These are phyloP conservation scores for Phytoseiulus persimilis DNA, from an alignment of 2,888 invertebrate genomes.

Conservation along the genomic window DNA sequence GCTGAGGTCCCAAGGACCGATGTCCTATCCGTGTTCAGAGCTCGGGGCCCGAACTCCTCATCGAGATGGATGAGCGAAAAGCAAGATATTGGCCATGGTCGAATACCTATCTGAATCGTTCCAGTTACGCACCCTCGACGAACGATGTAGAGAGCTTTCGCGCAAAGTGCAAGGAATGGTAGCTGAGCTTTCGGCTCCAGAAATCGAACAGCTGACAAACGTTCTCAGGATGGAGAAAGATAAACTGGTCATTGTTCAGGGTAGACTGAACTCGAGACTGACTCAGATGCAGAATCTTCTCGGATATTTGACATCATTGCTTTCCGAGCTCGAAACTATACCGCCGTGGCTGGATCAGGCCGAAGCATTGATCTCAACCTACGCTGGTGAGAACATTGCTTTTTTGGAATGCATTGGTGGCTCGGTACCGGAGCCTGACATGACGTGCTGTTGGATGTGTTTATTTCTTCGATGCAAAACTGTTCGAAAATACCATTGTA, in stretches of 20 bases:
- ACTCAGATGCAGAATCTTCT: slow-evolving; percentile 37
- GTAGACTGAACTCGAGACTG: slow-evolving; percentile 29
- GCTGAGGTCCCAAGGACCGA: not conserved
- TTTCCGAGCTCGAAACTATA: slow-evolving; percentile 29
- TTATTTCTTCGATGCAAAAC: no score
- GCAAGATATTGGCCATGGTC: not conserved
- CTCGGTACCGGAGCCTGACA: no score
- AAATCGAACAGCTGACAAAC: slow-evolving; percentile 22
- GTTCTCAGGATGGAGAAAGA: slow-evolving; percentile 38
- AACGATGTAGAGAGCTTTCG: slow-evolving; percentile 29
- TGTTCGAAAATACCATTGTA: no score
- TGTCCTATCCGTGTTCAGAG: no score
- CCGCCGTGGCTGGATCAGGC: slow-evolving; percentile 36
- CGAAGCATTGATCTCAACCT: slow-evolving; percentile 27
- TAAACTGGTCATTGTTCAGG: slow-evolving; percentile 37
- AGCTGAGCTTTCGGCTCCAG: slow-evolving; percentile 23
- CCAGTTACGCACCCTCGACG: slow-evolving; percentile 29
- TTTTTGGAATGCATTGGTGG: no score
- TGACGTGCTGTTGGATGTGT: no score
- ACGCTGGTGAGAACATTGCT: slow-evolving; percentile 5
- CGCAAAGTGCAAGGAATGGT: slow-evolving; percentile 29
- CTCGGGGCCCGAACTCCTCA: not conserved
- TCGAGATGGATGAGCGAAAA: not conserved
- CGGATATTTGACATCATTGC: slow-evolving; percentile 10
- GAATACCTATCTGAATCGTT: no score